Percentiles rank a stretch among this genome's conserved stretches.
These are phyloP conservation scores for Shargacucullia verbasci DNA, from an alignment of 2,888 invertebrate genomes.

Conservation along the genomic window DNA sequence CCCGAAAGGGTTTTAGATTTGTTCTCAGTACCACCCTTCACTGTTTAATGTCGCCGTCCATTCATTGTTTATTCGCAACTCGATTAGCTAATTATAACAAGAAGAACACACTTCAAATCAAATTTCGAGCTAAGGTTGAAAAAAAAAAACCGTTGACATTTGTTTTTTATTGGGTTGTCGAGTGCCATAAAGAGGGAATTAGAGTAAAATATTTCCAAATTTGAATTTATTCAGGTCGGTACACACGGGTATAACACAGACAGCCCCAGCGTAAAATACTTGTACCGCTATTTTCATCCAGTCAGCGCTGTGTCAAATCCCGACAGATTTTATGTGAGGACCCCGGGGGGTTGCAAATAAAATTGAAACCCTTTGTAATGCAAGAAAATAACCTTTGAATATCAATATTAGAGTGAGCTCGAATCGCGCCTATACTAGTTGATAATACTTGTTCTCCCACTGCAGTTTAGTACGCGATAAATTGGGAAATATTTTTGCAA, in stretches of 20 bases:
- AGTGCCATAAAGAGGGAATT: conserved; percentile 21
- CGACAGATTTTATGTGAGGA: conserved; percentile 57
- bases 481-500: conserved; percentile 32
- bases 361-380: conserved; percentile 70
- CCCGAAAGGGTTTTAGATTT: conserved; percentile 70
- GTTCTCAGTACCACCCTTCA: conserved; percentile 56
- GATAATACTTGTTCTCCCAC: conserved; percentile 33
- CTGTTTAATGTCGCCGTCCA: conserved; percentile 60
- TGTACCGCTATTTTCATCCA: conserved; percentile 57
- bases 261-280: conserved; percentile 42
- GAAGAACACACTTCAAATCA: conserved; percentile 25
- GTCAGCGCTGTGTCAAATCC: conserved; percentile 64
- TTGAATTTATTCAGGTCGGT: conserved; percentile 34
- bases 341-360: conserved; percentile 68
- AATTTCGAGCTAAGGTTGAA: conserved; percentile 6
- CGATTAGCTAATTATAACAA: conserved; percentile 62
- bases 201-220: conserved; percentile 27
- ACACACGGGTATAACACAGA: conserved; percentile 36
- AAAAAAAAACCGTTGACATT: conserved; percentile 8
- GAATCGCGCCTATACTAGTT: conserved; percentile 37
- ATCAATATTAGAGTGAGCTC: conserved; percentile 62
- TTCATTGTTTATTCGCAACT: conserved; percentile 57
- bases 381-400: conserved; percentile 65
- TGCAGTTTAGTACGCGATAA: conserved; percentile 23
- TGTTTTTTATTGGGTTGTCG: conserved; percentile 30